Base-by-base conservation (phyloP, 2,888 invertebrate species). In the Tetranychus piercei region DNA sequence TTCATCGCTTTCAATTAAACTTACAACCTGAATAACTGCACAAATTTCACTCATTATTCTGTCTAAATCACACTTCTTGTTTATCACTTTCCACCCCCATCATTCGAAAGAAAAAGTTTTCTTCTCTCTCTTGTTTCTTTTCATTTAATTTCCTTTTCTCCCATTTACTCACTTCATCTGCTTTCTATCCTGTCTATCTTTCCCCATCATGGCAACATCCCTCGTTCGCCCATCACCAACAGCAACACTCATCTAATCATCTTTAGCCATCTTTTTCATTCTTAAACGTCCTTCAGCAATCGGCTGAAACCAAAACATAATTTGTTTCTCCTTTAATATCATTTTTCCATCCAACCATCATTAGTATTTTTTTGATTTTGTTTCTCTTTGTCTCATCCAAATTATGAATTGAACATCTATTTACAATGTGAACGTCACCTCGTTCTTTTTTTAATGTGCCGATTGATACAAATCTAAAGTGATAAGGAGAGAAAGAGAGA, bases 401-500 rank as follows among this genome's bases (percentile, higher is more conserved):
- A 55, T 3, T 7, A 55, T 55, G 55, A 55, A 15, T 55, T 55
- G 55, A 55, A 55, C 15, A 55, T 55, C 15, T 15, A 15, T 9
- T 55, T 55, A 34, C 55, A 55, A 55, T 55, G 55, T 55, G 55
- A 55, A 15, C 55, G 9, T 55, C 15, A 55, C 6, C 55, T 55
- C 55, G 55, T 55, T 55, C 55, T 55, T 55, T 55, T 55, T 15
- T 55, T 9, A 55, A 55, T 55, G 55, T 23, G 69, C 69, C 23
- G 69, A 20, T 34, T 55, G 55, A 55, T 55, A 55, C 55, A 55
- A 55, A 55, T 69, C 23, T 69, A 69, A n/a, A 23, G 23, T 23
- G n/a, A 69, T 9, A 69, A n/a, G 8, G 69, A 69, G 69, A 23
- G 69, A 69, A 15, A 69, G 69, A 23, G 69, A 69, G 69, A 69